phyloP scores from a whole-genome alignment of 2,888 invertebrate species.

The Cryptops parisi region DNA sequence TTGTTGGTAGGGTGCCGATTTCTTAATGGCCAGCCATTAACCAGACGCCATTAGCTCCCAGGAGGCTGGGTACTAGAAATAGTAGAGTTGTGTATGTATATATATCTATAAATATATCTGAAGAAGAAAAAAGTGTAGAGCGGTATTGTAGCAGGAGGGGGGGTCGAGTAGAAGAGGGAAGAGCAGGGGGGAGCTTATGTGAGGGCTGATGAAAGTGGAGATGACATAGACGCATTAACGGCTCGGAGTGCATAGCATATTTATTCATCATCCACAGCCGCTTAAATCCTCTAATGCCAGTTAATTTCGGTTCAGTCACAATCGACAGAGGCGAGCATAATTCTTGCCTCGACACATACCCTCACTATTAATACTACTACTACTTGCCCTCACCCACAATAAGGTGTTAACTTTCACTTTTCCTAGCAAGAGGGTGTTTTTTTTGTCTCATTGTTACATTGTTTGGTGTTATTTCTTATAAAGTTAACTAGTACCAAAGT shows the following conservation, averaged over 20 bases:
- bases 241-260: conserved; percentile 2
- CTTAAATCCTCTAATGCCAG: conserved; percentile 5
- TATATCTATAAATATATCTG: no score
- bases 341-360: conserved; percentile 2
- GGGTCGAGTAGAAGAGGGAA: background rate
- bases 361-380: no score
- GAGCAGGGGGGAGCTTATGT: background rate
- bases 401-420: no score
- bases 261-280: conserved; percentile 5
- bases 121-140: background rate
- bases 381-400: no score
- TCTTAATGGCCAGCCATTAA: background rate
- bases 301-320: conserved; percentile 5
- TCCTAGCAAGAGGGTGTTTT: no score
- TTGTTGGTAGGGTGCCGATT: conserved; percentile 21
- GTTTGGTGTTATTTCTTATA: no score
- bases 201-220: conserved; percentile 5
- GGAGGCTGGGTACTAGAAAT: conserved; percentile 16
- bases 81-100: conserved; percentile 18
- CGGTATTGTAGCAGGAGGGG: background rate
- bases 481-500: no score
- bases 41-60: conserved; percentile 12
- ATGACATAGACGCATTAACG: conserved; percentile 5
- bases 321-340: background rate
- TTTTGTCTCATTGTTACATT: no score